Evolutionary conservation across 2,113 vertebrate genomes (phyloP).

Genomic region (Barnardius zonarius): DNA sequence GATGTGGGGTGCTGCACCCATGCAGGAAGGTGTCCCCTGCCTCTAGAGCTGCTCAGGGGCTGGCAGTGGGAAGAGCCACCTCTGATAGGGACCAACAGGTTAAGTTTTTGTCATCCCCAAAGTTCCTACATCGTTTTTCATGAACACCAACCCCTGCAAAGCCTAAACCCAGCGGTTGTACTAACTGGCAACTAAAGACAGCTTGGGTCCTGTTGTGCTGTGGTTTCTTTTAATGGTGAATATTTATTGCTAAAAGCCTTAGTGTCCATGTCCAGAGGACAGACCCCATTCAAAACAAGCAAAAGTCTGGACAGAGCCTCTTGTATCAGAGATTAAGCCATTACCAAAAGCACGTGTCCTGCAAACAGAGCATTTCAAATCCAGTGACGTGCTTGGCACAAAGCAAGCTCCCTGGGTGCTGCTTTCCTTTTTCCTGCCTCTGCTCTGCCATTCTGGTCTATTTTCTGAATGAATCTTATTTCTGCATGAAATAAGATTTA

Average conservation of each 20-base stretch:
- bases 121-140: background rate
- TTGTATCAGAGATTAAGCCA: rapidly evolving
- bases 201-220: background rate
- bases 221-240: background rate
- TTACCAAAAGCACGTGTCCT: background rate
- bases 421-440: background rate
- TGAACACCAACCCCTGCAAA: background rate
- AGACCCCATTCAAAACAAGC: background rate
- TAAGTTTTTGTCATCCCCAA: conserved; percentile 60
- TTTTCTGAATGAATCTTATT: background rate
- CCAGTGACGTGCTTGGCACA: background rate
- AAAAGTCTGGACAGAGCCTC: background rate
- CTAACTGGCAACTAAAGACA: conserved; percentile 14
- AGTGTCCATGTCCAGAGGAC: background rate
- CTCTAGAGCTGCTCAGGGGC: background rate
- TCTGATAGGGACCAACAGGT: background rate
- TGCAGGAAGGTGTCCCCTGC: background rate
- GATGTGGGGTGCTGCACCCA: background rate
- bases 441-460: background rate
- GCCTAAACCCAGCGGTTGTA: background rate
- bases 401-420: background rate
- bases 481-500: background rate
- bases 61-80: background rate
- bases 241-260: background rate
- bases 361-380: background rate